A percentile compares a stretch with the other conserved stretches of the same genome.
Conservation (phyloP, 2,797 vertebrate species). For the Lepilemur ruficaudatus region DNA sequence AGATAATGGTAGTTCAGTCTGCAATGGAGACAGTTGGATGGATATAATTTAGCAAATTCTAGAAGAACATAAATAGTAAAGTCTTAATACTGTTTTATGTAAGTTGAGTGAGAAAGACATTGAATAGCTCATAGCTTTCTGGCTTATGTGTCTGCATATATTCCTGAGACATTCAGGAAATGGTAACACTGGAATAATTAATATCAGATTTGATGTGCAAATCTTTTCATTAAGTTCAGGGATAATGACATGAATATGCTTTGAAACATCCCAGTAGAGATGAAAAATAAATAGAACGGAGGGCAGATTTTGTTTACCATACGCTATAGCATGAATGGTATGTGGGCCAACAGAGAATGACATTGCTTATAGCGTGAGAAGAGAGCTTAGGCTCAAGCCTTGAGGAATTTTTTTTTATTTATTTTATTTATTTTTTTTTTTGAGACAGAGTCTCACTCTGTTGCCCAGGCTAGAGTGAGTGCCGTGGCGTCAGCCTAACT, state of each 20-base stretch:
- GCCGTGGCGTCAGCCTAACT: too few species aligned
- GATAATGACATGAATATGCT: not conserved
- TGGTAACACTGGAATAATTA: not conserved
- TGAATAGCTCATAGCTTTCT: not conserved
- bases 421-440: too few species aligned
- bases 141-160: not conserved
- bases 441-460: too few species aligned
- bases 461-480: too few species aligned
- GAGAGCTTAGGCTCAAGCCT: accelerated
- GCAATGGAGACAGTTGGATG: not conserved
- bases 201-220: not conserved
- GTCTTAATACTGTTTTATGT: not conserved
- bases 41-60: not conserved
- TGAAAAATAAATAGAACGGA: not conserved
- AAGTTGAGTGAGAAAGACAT: not conserved
- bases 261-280: not conserved
- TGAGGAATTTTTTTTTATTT: not conserved
- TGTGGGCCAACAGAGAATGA: not conserved
- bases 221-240: not conserved
- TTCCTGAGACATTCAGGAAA: not conserved
- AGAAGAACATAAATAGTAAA: not conserved
- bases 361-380: not conserved
- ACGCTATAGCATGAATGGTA: not conserved
- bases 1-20: not conserved
- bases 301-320: not conserved